Evolutionary conservation across 2,113 vertebrate genomes (phyloP), one percentile per base, ranked within the genome.

Genomic region (Neolamprologus sp.): DNA sequence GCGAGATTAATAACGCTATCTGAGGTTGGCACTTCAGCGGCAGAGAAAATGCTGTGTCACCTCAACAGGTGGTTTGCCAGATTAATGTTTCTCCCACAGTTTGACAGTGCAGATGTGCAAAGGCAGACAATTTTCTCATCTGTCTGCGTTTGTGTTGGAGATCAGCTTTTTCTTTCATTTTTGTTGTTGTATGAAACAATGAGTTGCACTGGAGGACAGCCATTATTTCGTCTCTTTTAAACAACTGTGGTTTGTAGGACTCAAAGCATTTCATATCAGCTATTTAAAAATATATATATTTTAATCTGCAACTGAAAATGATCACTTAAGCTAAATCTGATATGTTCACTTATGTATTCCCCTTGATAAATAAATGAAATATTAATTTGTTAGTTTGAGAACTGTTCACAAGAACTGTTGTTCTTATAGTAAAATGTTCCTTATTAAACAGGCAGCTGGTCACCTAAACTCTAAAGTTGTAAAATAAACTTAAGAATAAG

Each of bases 11-110:
- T 54, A 91, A 58, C 16, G 17, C 49, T 54, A 85, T 87, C 83
- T 49, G 33, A 81, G 54, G 71, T 40, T 58, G 45, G 42, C 79
- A 68, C 81, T 89, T 88, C 49, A 80, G 84, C 21, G 9, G n/a
- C 33, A n/a, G 17, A 53, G 80, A 78, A 57, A 89, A 85, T 17
- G 58, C 54, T 81, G 81, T 9, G 82, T 82, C 73, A 80, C 73
- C 80, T 87, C 87, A 71, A 88, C 75, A 87, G 92, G 90, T 91
- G 88, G 54, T 37, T 55, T 21, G 16, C 58, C 26, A 47, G 83
- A 87, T 85, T 58, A 80, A 78, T 68, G 81, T 13, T 81, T 55
- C 80, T 82, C 7, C 60, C 83, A 45, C 83, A 63, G 86, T 85
- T 4, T 54, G 80, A 53, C 63, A 30, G 81, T 30, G 47, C 23